Conservation (phyloP, 1,140 invertebrate species). For the Drosophila ficusphila region DNA sequence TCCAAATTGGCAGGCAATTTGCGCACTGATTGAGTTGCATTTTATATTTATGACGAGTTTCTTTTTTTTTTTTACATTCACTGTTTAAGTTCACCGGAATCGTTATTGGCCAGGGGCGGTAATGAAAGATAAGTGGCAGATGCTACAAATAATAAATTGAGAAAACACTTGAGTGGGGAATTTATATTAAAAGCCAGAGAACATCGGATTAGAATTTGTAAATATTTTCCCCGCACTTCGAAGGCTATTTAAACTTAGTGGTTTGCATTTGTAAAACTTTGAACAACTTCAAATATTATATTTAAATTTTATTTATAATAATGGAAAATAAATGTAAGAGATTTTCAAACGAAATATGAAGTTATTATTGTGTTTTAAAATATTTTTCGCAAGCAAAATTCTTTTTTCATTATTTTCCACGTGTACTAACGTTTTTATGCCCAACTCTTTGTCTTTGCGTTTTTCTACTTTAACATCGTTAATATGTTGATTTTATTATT, state of each 20-base stretch:
- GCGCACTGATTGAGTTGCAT: constrained; percentile 62
- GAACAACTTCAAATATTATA: too few relatives aligned
- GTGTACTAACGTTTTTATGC: background rate
- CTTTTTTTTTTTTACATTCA: constrained; percentile 9
- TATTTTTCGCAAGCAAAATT: background rate
- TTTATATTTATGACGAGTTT: constrained; percentile 23
- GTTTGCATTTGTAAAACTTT: background rate
- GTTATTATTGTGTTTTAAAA: too few relatives aligned
- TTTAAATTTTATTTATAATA: too few relatives aligned
- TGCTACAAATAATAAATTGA: constrained; percentile 18
- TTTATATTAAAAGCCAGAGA: background rate
- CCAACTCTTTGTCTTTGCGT: background rate
- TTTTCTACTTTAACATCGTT: constrained; percentile 35
- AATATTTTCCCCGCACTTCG: too few relatives aligned
- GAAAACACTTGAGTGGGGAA: background rate
- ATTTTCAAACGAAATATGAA: too few relatives aligned
- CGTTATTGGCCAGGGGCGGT: constrained; percentile 23
- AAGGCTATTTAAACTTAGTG: too few relatives aligned
- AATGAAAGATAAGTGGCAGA: constrained; percentile 40
- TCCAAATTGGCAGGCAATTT: constrained; percentile 55
- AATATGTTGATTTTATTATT: constrained; percentile 43
- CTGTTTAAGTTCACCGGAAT: constrained; percentile 30
- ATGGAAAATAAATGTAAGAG: too few relatives aligned
- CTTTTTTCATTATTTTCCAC: background rate
- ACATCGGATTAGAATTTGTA: background rate